phyloP scores from a whole-genome alignment of 1,140 invertebrate species.

The Campodea augens region DNA sequence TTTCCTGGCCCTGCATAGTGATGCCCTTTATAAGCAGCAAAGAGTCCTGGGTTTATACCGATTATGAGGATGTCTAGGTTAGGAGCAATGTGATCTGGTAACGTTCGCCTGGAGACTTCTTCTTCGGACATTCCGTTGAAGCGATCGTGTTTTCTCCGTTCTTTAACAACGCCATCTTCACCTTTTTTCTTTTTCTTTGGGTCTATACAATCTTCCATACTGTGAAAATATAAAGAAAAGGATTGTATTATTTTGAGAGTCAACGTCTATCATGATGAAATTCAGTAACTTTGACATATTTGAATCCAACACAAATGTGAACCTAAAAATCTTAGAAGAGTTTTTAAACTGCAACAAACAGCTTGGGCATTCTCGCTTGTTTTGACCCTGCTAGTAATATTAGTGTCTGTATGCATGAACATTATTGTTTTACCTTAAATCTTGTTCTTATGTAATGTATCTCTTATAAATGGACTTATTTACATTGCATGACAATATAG shows the following conservation, averaged over 20 bases:
- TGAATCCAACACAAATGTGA: too few relatives aligned
- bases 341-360: too few relatives aligned
- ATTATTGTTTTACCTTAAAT: too few relatives aligned
- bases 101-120: constrained; percentile 74
- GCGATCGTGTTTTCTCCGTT: constrained; percentile 83
- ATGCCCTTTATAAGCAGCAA: constrained; percentile 92
- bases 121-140: constrained; percentile 95
- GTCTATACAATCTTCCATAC: not conserved
- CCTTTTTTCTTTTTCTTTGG: constrained; percentile 23
- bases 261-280: not conserved
- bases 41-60: constrained; percentile 92
- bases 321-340: too few relatives aligned
- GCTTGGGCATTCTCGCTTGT: too few relatives aligned
- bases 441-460: too few relatives aligned
- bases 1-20: constrained; percentile 96
- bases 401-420: too few relatives aligned
- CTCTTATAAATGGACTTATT: too few relatives aligned
- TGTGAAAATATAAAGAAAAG: not conserved
- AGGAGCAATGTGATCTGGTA: constrained; percentile 79
- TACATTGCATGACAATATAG: too few relatives aligned
- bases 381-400: too few relatives aligned
- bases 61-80: constrained; percentile 96
- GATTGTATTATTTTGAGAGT: not conserved
- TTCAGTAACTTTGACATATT: too few relatives aligned
- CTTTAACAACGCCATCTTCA: constrained; percentile 44